Evolutionary conservation across 2,888 invertebrate species (phyloP).

Genomic region (Rosalia funebris): DNA sequence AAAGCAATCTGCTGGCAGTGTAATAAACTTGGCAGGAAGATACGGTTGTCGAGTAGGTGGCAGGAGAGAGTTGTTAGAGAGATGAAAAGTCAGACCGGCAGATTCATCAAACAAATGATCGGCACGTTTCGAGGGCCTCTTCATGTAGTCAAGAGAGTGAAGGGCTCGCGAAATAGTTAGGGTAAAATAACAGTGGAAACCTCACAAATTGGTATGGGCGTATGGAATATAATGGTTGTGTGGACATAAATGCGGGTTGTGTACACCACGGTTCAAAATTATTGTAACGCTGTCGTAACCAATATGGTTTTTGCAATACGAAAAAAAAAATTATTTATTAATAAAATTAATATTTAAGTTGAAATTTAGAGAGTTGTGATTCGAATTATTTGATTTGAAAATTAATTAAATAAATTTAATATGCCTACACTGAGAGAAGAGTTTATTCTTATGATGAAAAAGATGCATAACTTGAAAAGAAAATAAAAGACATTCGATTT

Average conservation of each 20-base stretch:
- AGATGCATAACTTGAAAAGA: too few relatives aligned
- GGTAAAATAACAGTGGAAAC: conserved; percentile 48
- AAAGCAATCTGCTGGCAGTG: conserved; percentile 13
- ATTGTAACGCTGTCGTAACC: too few relatives aligned
- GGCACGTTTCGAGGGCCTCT: conserved; percentile 59
- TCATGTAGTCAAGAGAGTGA: conserved; percentile 57
- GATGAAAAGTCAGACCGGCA: conserved; percentile 34
- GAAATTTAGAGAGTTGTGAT: too few relatives aligned
- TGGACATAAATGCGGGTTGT: conserved; percentile 26
- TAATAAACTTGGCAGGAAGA: conserved; percentile 22
- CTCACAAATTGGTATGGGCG: conserved; percentile 36
- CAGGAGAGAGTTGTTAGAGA: conserved; percentile 18
- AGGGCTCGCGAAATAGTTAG: conserved; percentile 54
- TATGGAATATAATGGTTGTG: conserved; percentile 30
- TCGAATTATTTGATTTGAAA: too few relatives aligned
- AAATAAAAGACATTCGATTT: too few relatives aligned
- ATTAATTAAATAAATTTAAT: too few relatives aligned
- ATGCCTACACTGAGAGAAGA: too few relatives aligned
- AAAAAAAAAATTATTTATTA: too few relatives aligned
- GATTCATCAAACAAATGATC: conserved; percentile 61
- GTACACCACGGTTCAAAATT: conserved; percentile 4
- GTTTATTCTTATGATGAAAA: too few relatives aligned
- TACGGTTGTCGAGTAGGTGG: conserved; percentile 16
- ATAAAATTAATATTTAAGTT: too few relatives aligned
- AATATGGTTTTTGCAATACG: too few relatives aligned